Percentiles rank a stretch among this genome's conserved stretches.
phyloP scores from a whole-genome alignment of 2,113 vertebrate species.

The Scomber scombrus region DNA sequence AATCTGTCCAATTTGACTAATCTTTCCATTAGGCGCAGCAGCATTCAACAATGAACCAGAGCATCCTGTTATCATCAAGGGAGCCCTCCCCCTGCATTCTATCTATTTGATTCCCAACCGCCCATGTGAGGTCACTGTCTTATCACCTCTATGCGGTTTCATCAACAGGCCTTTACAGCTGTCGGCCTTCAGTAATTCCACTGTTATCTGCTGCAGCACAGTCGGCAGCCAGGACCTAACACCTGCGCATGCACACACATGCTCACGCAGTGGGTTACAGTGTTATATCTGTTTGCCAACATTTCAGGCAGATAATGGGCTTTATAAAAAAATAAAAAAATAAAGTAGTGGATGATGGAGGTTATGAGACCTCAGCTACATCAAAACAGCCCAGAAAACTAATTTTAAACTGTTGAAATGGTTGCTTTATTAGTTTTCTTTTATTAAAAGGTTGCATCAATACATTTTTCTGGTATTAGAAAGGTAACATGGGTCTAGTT shows the following conservation, averaged over 20 bases:
- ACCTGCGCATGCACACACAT: background rate
- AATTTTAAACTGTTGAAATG: background rate
- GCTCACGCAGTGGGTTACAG: background rate
- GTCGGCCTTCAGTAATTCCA: constrained; percentile 37
- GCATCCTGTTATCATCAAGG: constrained; percentile 29
- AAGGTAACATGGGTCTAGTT: too few relatives aligned
- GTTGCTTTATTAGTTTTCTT: background rate
- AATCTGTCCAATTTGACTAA: constrained; percentile 2
- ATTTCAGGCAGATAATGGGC: background rate
- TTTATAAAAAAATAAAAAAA: background rate
- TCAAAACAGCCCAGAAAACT: background rate
- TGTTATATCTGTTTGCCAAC: background rate
- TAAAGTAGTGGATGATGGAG: background rate
- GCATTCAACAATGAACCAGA: constrained; percentile 10
- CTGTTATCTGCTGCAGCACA: constrained; percentile 60
- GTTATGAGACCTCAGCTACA: background rate
- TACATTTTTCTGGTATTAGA: too few relatives aligned
- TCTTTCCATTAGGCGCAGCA: constrained; percentile 11
- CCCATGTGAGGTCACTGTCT: constrained; percentile 44
- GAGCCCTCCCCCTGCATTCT: background rate
- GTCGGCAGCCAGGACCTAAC: constrained; percentile 29
- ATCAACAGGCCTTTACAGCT: constrained; percentile 43
- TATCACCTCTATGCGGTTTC: constrained; percentile 55
- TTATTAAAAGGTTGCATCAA: background rate
- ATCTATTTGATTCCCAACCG: constrained; percentile 3